Evolutionary conservation across 2,888 invertebrate genomes (phyloP), one percentile per base, ranked within the genome.

Genomic region (Mythimna ferrago): DNA sequence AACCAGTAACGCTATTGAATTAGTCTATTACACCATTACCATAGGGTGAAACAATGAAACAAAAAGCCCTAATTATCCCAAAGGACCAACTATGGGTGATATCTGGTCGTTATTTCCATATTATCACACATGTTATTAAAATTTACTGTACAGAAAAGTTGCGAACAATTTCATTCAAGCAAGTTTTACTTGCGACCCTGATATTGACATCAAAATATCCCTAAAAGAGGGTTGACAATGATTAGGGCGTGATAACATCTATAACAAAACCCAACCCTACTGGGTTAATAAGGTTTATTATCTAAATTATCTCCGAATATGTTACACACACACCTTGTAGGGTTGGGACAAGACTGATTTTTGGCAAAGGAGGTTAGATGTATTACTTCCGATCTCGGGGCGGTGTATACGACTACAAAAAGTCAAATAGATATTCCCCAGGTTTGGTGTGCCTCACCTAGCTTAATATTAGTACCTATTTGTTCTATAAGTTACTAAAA

Each of bases 251-350:
- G 90, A 89, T 90, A 89, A 86, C 84, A 89, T 89, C 86, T 87
- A 79, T 78, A 83, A 89, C 77, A 85, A 83, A 83, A 83, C 82
- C 81, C 79, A 71, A 87, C 86, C 86, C 83, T 78, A 66, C 80
- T 51, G 80, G 66, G 82, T 76, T 81, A 85, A 84, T 85, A 84
- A 84, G 79, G 87, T 88, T 88, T 88, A 88, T 89, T 89, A 89
- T 88, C 90, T 88, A 87, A 90, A 91, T 89, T 88, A 87, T 88
- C 90, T 85, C 80, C 83, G 85, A 86, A 87, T 87, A 86, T 87
- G 86, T 81, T 81, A 84, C 76, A 64, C 76, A 73, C 76, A 53
- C 56, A 78, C 74, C 73, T 76, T 71, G 9, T 75, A 80, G 76
- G 76, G 83, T 69, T 80, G 81, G 71, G 65, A 61, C 63, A 26